Conservation (phyloP, 1,140 invertebrate species). For the Zaprionus kolodkinae region DNA sequence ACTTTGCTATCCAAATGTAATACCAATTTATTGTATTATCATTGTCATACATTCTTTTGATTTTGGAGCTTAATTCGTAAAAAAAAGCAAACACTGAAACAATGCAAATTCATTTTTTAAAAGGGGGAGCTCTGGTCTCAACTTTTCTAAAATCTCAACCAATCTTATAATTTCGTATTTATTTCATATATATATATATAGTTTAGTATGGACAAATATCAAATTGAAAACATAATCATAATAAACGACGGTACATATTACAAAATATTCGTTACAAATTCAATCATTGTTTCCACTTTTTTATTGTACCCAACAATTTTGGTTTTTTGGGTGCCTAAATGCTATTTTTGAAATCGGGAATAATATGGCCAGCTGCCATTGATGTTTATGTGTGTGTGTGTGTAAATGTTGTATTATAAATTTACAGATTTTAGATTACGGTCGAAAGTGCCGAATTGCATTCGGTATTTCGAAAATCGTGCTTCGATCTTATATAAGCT, state of each 20-base stretch:
- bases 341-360: slow-evolving; percentile 52
- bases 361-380: slow-evolving; percentile 21
- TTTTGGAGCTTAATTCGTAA: slow-evolving; percentile 27
- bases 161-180: slow-evolving; percentile 7
- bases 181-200: neutral
- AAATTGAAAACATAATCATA: neutral
- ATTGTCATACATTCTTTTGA: slow-evolving; percentile 49
- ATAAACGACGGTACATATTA: slow-evolving; percentile 2
- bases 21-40: slow-evolving; percentile 37
- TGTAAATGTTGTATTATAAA: slow-evolving; percentile 17
- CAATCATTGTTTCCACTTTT: slow-evolving; percentile 25
- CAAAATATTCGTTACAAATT: slow-evolving; percentile 29
- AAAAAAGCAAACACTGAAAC: slow-evolving; percentile 20
- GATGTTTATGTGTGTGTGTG: slow-evolving; percentile 24
- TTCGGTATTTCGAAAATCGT: slow-evolving; percentile 56
- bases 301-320: slow-evolving; percentile 26
- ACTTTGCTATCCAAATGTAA: slow-evolving; percentile 37
- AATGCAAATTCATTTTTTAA: neutral
- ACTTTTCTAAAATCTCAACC: slow-evolving; percentile 7
- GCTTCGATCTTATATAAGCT: slow-evolving; percentile 62
- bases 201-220: slow-evolving; percentile 3
- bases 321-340: slow-evolving; percentile 45
- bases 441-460: slow-evolving; percentile 64
- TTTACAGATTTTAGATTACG: slow-evolving; percentile 33
- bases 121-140: neutral